Conservation (phyloP, 2,113 vertebrate species). For the Argyrosomus japonicus region DNA sequence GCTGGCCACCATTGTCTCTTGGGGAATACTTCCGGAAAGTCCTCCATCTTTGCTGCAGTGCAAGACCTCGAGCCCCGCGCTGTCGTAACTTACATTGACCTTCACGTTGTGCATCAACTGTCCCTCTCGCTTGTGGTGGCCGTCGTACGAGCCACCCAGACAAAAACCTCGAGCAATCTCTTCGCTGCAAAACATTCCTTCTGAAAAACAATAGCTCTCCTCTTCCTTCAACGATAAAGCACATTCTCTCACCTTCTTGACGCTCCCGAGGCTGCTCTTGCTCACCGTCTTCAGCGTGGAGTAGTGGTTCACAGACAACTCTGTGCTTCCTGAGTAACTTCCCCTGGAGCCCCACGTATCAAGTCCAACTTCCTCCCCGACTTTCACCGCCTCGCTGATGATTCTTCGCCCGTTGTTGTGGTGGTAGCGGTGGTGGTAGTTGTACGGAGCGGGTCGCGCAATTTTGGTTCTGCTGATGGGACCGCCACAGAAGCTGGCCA, state of each 20-base stretch:
- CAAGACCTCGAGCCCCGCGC: constrained; percentile 77
- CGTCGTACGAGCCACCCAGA: constrained; percentile 78
- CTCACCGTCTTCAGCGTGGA: constrained; percentile 83
- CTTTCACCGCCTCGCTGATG: constrained; percentile 80
- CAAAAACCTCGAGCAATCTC: constrained; percentile 85
- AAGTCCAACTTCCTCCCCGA: constrained; percentile 83
- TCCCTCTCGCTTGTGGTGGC: constrained; percentile 83
- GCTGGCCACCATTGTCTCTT: constrained; percentile 81
- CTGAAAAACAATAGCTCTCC: constrained; percentile 84
- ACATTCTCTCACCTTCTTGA: constrained; percentile 87
- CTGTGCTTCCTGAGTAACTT: constrained; percentile 85
- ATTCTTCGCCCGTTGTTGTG: constrained; percentile 81
- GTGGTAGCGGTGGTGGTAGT: constrained; percentile 83
- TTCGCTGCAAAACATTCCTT: constrained; percentile 85
- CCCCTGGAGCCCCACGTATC: constrained; percentile 85
- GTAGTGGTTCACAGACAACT: constrained; percentile 84
- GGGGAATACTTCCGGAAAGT: constrained; percentile 77
- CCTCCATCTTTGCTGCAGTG: constrained; percentile 83
- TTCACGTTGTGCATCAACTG: constrained; percentile 83
- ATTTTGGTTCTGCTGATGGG: constrained; percentile 85
- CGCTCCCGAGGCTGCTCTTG: constrained; percentile 77
- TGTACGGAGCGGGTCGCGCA: constrained; percentile 84
- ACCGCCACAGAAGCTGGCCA: constrained; percentile 85
- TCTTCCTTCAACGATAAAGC: constrained; percentile 86
- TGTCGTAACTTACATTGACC: constrained; percentile 83